A percentile compares a stretch with the other conserved stretches of the same genome.
phyloP scores from a whole-genome alignment of 2,113 vertebrate genomes.

The Nycticorax nycticorax region DNA sequence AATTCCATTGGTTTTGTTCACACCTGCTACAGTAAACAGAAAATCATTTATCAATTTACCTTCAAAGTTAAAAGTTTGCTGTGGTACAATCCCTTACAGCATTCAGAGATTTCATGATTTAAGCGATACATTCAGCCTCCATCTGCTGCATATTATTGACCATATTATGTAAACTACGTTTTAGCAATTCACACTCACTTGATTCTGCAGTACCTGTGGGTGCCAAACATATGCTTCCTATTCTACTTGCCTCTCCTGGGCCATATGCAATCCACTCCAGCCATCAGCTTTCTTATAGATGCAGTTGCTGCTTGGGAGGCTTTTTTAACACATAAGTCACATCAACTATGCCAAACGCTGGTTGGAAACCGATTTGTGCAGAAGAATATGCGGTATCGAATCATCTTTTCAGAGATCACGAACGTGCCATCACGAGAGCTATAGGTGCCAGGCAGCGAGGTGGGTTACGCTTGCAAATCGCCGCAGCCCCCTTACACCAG shows the following conservation, averaged over 20 bases:
- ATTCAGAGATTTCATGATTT: neutral
- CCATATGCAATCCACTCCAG: conserved; percentile 13
- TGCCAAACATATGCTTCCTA: conserved; percentile 62
- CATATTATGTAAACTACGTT: conserved; percentile 51
- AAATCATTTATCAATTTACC: neutral
- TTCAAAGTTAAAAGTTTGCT: neutral
- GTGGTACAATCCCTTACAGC: neutral
- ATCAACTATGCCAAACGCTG: neutral
- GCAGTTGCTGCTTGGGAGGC: neutral
- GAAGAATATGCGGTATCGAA: neutral
- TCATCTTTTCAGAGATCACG: neutral
- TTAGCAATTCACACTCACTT: conserved; percentile 49
- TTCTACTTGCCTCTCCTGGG: conserved; percentile 46
- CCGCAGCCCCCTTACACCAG: too few species aligned
- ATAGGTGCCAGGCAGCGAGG: neutral
- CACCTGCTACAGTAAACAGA: neutral
- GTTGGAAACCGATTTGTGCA: neutral
- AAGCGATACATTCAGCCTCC: conserved; percentile 26
- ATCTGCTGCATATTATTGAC: conserved; percentile 55
- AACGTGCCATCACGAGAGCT: neutral
- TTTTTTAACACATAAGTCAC: neutral
- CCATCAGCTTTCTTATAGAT: neutral
- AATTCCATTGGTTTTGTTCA: neutral
- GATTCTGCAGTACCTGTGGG: conserved; percentile 47
- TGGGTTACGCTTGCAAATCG: neutral